Conservation (phyloP, 1,140 invertebrate species). For the Microplitis mediator region DNA sequence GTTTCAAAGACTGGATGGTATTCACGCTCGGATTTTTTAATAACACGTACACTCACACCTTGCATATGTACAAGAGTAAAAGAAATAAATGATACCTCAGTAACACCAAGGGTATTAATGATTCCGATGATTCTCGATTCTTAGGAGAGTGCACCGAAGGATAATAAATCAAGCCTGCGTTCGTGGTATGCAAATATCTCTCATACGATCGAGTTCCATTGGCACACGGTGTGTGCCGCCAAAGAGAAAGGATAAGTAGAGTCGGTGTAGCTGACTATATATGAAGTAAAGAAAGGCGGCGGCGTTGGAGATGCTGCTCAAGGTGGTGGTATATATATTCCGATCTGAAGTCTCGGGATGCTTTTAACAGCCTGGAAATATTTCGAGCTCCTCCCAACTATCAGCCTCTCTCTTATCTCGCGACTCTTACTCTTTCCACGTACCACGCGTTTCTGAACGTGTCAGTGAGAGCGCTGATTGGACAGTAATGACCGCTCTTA, state of each 20-base stretch:
- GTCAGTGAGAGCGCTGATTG: slow-evolving; percentile 18
- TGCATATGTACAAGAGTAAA: no score
- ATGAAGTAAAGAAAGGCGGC: background rate
- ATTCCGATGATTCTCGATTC: slow-evolving; percentile 29
- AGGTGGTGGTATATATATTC: no score
- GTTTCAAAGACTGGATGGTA: no score
- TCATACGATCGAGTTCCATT: slow-evolving; percentile 30
- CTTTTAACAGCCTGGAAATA: background rate
- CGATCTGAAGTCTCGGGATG: background rate
- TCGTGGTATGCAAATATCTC: slow-evolving; percentile 36
- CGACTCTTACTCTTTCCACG: background rate
- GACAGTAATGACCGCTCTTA: slow-evolving; percentile 34
- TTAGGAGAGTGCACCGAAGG: slow-evolving; percentile 16
- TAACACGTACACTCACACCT: no score
- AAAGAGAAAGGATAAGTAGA: slow-evolving; percentile 19
- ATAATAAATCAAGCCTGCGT: slow-evolving; percentile 32
- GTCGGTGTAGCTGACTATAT: background rate
- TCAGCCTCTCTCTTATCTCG: background rate
- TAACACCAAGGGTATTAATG: slow-evolving; percentile 26
- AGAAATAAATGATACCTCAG: no score
- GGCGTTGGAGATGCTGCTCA: no score
- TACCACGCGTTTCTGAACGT: background rate
- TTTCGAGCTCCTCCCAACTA: slow-evolving; percentile 9
- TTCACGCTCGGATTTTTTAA: no score
- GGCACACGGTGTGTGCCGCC: slow-evolving; percentile 9